Evolutionary conservation across 2,888 invertebrate species (phyloP).

Genomic region (Sminthurides aquaticus): DNA sequence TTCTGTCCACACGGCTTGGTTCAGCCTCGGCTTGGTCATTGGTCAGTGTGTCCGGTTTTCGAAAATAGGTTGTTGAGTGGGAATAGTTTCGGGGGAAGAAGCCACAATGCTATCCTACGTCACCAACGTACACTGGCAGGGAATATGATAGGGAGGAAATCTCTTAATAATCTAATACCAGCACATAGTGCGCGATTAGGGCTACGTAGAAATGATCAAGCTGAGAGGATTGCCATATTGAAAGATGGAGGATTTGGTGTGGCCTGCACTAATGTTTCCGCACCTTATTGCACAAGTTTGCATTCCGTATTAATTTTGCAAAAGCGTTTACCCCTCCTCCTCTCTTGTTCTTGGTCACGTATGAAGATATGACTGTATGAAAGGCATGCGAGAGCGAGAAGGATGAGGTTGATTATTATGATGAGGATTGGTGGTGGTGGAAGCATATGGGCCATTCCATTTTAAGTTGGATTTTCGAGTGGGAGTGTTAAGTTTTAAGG

Average conservation of each 20-base stretch:
- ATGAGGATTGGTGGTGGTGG: background rate
- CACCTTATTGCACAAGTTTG: background rate
- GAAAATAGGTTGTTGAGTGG: too few relatives aligned
- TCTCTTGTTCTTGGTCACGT: too few relatives aligned
- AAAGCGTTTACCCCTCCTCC: background rate
- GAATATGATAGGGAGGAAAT: too few relatives aligned
- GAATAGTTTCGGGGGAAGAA: background rate
- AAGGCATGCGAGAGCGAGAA: too few relatives aligned
- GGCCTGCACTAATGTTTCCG: background rate
- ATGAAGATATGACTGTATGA: too few relatives aligned
- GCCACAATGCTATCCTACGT: too few relatives aligned
- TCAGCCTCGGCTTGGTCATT: too few relatives aligned
- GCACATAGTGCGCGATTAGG: background rate
- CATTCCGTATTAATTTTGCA: background rate
- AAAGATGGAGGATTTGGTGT: background rate
- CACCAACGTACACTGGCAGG: too few relatives aligned
- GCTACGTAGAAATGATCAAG: background rate
- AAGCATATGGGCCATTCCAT: slow-evolving; percentile 16
- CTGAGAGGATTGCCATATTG: background rate
- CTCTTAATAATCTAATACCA: too few relatives aligned
- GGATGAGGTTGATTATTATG: background rate
- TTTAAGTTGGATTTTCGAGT: slow-evolving; percentile 24
- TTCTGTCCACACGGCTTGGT: too few relatives aligned
- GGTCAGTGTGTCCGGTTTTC: too few relatives aligned
- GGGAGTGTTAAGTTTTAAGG: slow-evolving; percentile 28